Percentiles rank a stretch among this genome's conserved stretches.
These are phyloP conservation scores for Drosophila mauritiana DNA, from an alignment of 1,140 invertebrate genomes.

Conservation along the genomic window DNA sequence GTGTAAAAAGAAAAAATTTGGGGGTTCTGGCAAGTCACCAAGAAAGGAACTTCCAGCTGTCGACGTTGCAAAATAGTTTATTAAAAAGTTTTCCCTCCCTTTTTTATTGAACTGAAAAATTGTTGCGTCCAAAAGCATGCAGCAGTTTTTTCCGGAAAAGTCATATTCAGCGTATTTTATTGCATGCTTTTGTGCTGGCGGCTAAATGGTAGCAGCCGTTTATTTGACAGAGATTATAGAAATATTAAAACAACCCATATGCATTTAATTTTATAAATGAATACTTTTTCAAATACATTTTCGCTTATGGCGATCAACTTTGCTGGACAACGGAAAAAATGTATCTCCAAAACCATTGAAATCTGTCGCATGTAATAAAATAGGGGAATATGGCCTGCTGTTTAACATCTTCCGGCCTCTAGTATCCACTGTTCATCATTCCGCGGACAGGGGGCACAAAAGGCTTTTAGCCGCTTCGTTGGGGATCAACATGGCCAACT, in stretches of 20 bases:
- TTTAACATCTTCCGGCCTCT: constrained; percentile 7
- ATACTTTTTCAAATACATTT: background rate
- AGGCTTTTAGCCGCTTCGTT: constrained; percentile 46
- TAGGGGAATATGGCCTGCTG: background rate
- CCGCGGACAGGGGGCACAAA: constrained; percentile 35
- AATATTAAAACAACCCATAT: background rate
- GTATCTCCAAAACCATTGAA: no score
- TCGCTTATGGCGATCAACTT: no score
- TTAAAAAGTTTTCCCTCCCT: constrained; percentile 36
- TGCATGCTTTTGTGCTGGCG: constrained; percentile 29
- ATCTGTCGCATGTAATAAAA: background rate
- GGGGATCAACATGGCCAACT: constrained; percentile 27
- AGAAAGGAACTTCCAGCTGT: constrained; percentile 32
- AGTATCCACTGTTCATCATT: background rate
- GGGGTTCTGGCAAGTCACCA: constrained; percentile 39
- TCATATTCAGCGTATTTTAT: constrained; percentile 16
- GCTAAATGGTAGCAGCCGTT: background rate
- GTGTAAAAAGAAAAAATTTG: background rate
- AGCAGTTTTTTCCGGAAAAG: background rate
- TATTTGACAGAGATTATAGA: background rate
- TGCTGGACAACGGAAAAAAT: no score
- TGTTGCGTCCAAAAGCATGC: constrained; percentile 27
- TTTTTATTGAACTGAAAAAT: background rate
- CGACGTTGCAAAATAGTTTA: constrained; percentile 45
- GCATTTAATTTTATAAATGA: background rate